Percentiles rank a stretch among this genome's conserved stretches.
These are phyloP conservation scores for Ophion slaviceki DNA, from an alignment of 2,888 invertebrate species.

Conservation along the genomic window DNA sequence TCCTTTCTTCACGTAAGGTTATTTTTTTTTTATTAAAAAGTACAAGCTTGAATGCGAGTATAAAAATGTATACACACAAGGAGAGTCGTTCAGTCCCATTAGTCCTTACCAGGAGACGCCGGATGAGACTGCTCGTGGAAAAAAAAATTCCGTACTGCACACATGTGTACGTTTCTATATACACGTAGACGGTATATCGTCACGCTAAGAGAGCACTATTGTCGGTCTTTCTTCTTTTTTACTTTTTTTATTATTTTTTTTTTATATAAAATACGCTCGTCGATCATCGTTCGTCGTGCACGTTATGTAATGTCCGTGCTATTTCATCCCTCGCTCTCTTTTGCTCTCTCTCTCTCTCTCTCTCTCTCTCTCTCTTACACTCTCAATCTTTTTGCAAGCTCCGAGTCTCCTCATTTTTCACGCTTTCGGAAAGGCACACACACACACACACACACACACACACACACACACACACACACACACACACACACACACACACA, in stretches of 20 bases:
- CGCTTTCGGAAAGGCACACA: slow-evolving; percentile 18
- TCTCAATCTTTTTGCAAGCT: slow-evolving; percentile 14
- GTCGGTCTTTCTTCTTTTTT: slow-evolving; percentile 4
- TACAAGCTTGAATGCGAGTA: slow-evolving; percentile 28
- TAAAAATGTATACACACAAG: slow-evolving; percentile 61
- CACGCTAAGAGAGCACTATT: slow-evolving; percentile 35
- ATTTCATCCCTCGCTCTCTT: slow-evolving; percentile 38
- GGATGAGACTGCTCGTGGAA: slow-evolving; percentile 21
- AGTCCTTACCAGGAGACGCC: slow-evolving; percentile 36
- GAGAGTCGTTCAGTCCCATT: slow-evolving; percentile 52
- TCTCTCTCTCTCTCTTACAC: slow-evolving; percentile 3
- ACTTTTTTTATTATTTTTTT: slow-evolving; percentile 17
- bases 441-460: slow-evolving; percentile 1
- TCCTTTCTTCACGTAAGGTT: background rate
- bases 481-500: slow-evolving; percentile 12
- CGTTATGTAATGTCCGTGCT: slow-evolving; percentile 54
- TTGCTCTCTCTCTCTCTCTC: slow-evolving; percentile 19
- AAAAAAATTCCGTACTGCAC: slow-evolving; percentile 5
- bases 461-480: background rate
- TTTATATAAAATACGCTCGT: slow-evolving; percentile 55
- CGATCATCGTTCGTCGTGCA: slow-evolving; percentile 61
- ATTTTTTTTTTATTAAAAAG: slow-evolving; percentile 53
- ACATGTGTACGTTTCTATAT: slow-evolving; percentile 2
- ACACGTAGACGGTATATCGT: slow-evolving; percentile 8
- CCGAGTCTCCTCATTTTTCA: slow-evolving; percentile 57